Percentiles rank a stretch among this genome's conserved stretches.
These are phyloP conservation scores for Watsonalla cultraria DNA, from an alignment of 2,888 invertebrate species.

Conservation along the genomic window DNA sequence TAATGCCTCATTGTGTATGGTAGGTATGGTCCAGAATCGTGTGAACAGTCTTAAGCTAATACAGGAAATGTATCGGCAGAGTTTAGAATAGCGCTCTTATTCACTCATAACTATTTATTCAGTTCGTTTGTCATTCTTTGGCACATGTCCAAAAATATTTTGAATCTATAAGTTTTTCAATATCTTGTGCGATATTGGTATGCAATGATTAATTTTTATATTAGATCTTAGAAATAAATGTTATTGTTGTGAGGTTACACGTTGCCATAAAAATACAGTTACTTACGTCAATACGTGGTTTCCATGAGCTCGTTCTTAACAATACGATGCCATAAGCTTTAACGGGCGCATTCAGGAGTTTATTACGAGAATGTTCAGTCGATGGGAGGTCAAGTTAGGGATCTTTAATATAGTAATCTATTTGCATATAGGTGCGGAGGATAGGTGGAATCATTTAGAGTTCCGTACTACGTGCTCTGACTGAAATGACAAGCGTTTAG, in stretches of 20 bases:
- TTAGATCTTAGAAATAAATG: neutral
- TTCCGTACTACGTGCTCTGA: too few species aligned
- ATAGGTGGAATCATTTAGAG: too few species aligned
- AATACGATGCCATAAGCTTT: too few species aligned
- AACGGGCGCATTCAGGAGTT: too few species aligned
- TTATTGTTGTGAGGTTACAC: neutral
- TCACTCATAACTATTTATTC: conserved; percentile 28
- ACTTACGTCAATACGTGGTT: neutral
- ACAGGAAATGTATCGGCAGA: conserved; percentile 31
- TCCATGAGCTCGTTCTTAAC: too few species aligned
- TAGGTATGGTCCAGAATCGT: neutral
- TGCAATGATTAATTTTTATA: neutral
- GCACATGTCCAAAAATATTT: conserved; percentile 25
- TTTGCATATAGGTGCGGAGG: too few species aligned
- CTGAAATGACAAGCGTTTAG: too few species aligned
- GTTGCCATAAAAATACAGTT: neutral
- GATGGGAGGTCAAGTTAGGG: too few species aligned
- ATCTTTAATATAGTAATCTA: too few species aligned
- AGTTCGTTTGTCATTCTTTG: conserved; percentile 30
- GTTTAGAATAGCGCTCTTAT: conserved; percentile 26
- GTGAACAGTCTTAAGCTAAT: conserved; percentile 13
- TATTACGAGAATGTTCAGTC: too few species aligned
- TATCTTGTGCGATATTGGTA: neutral
- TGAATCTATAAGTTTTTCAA: neutral
- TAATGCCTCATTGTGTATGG: too few species aligned